phyloP scores from a whole-genome alignment of 1,140 invertebrate species.

The Penaeus vannamei region DNA sequence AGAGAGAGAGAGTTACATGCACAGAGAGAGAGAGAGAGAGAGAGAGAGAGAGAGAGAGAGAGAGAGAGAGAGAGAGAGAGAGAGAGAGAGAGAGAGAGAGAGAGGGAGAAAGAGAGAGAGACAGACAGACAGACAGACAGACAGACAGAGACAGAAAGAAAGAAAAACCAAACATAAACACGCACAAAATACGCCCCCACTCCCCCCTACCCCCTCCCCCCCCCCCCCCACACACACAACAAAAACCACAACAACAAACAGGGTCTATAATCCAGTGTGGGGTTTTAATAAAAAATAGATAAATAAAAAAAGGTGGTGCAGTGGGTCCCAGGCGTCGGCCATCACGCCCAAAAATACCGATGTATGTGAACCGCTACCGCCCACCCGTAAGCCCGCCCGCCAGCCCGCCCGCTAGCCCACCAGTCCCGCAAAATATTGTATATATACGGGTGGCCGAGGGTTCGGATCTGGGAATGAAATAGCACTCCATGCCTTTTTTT shows the following conservation, averaged over 20 bases:
- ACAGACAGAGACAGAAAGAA: background rate
- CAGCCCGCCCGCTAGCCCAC: too few relatives aligned
- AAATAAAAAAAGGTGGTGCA: too few relatives aligned
- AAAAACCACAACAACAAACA: background rate
- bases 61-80: background rate
- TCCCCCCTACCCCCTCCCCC: too few relatives aligned
- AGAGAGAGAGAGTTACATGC: background rate
- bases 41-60: background rate
- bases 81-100: background rate
- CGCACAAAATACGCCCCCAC: background rate
- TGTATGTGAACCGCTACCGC: too few relatives aligned
- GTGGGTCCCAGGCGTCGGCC: too few relatives aligned
- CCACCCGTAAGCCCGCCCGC: too few relatives aligned
- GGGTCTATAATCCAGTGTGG: too few relatives aligned
- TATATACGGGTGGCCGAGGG: too few relatives aligned
- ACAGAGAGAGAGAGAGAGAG: background rate
- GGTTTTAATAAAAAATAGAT: too few relatives aligned
- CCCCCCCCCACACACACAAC: background rate
- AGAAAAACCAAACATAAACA: background rate
- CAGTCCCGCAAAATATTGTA: too few relatives aligned
- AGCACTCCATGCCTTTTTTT: background rate
- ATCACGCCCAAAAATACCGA: too few relatives aligned
- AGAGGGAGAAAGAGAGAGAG: background rate
- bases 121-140: background rate
- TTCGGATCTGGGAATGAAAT: too few relatives aligned